Evolutionary conservation across 2,797 vertebrate genomes (phyloP), one percentile per base, ranked within the genome.

Genomic region (Chelidonichthys spinosus): DNA sequence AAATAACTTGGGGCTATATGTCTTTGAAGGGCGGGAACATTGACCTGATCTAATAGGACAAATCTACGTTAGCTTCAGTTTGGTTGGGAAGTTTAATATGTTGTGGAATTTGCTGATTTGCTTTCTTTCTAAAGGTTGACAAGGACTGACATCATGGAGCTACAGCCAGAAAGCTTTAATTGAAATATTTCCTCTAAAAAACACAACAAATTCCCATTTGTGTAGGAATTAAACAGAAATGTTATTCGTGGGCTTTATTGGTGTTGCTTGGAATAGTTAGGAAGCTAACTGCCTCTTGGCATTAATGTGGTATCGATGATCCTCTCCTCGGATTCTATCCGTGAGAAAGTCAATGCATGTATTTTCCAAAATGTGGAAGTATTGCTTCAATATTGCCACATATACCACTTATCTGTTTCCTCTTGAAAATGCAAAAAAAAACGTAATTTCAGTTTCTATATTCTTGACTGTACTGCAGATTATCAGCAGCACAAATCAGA

Each of bases 401-500:
- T 25, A 25, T 25, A 25, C 25, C 25, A 25, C 25, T 25, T 25
- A 25, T 36, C 4, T 11, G 10, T 36, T 54, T 78, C n/a, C 35
- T 15, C 6, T 42, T 64, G 40, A 40, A 74, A 63, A 49, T 37
- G 9, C 7, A 76, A 53, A 69, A 47, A 35, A 0, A 9, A 1
- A 61, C n/a, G 7, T 11, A 49, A 61, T 61, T 44, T 69, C 13
- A 37, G 1, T 59, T 64, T 18, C n/a, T 6, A 49, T 13, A 10
- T 7, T 39, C 4, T 9, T 63, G 44, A 17, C 36, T 56, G 7
- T 47, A n/a, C 25, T 52, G 37, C 15, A 39, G n/a, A 67, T 62
- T 25, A 50, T 50, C 32, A 50, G 43, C 33, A 46, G 60, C 36
- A 15, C 25, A 70, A 64, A 71, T 62, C 39, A 37, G 32, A 66